Evolutionary conservation across 2,797 vertebrate genomes (phyloP), one percentile per base, ranked within the genome.

Genomic region (Leptoclinus maculatus): DNA sequence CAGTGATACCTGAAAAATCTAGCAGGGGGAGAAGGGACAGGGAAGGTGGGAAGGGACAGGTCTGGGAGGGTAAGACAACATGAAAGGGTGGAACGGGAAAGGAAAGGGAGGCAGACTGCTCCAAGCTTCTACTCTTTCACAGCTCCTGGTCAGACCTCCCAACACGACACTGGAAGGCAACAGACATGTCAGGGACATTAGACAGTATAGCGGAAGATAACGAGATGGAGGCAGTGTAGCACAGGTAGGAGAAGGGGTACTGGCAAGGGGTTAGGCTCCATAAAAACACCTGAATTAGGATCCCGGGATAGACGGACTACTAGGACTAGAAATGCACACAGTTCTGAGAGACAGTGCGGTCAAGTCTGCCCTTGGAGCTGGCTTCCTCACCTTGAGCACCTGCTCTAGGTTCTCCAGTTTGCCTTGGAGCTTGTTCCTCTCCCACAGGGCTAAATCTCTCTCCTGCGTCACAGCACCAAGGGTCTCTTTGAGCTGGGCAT

Each of bases 331-430:
- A 83, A 77, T 58, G 71, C 74, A 82, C 63, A 63, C 49, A 64
- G 47, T 29, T 25, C 2, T 57, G 53, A 83, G 41, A 74, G 56
- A 57, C 7, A 36, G 10, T 0, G 4, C 64, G 51, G 71, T 74
- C 66, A 57, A 6, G 34, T 67, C 56, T 58, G 54, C 43, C 45
- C 56, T 76, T 16, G 14, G 56, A 62, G 54, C 38, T 12, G 57
- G 39, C 23, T 5, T 68, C 94, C 97, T 87, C 93, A 99, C 98
- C 98, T 98, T 98, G 91, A 99, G 97, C 96, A 98, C 97, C 96
- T 99, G 98, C 96, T 99, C 98, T 95, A 99, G 91, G 97, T 99
- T 99, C 98, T 99, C 98, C 98, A 99, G 98, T 96, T 99, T 99
- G 98, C 94, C 97, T 97, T 94, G 96, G 96, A 97, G 97, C 96